Evolutionary conservation across 2,113 vertebrate genomes (phyloP), one percentile per base, ranked within the genome.

Genomic region (Vulpes vulpes): DNA sequence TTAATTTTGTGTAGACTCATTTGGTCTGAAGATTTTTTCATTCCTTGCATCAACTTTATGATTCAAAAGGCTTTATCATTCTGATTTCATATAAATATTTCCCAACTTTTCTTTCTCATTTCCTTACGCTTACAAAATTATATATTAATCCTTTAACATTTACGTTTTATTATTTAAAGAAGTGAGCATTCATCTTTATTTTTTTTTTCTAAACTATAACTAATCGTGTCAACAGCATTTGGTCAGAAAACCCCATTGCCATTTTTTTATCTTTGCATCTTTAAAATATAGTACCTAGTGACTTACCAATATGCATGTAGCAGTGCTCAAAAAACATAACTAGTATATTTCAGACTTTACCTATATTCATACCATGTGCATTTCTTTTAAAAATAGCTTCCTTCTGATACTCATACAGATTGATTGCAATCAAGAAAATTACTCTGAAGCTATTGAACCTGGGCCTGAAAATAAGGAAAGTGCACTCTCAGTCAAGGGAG

Each of bases 371-470:
- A 51, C 11, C n/a, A 60, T 60, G 22, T 53, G 9, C 8, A 81
- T 64, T 81, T 84, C 12, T 94, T 53, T 84, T 92, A 69, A 89
- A 96, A 88, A 92, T 85, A 92, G 64, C 19, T 73, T 69, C 19
- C 30, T 11, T 17, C 14, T 80, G 23, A 60, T 80, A n/a, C 14
- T 38, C 49, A 67, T 94, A n/a, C 3, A 85, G 19, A 64, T 59
- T 80, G 35, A 55, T 93, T 83, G 25, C 49, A 95, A 79, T 94
- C 16, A 84, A 83, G 62, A 79, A 95, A 30, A 65, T 67, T 83
- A 67, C 17, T 83, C 55, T 19, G 6, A 38, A 3, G 3, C 5
- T 84, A 73, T 35, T 79, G 57, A 95, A 88, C 4, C 20, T n/a
- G 3, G 38, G 17, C 4, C 11, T 19, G 2, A 94, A 74, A 76